Percentiles rank a stretch among this genome's conserved stretches.
These are phyloP conservation scores for Rhyacophila brunnea DNA, from an alignment of 1,140 invertebrate genomes.

Conservation along the genomic window DNA sequence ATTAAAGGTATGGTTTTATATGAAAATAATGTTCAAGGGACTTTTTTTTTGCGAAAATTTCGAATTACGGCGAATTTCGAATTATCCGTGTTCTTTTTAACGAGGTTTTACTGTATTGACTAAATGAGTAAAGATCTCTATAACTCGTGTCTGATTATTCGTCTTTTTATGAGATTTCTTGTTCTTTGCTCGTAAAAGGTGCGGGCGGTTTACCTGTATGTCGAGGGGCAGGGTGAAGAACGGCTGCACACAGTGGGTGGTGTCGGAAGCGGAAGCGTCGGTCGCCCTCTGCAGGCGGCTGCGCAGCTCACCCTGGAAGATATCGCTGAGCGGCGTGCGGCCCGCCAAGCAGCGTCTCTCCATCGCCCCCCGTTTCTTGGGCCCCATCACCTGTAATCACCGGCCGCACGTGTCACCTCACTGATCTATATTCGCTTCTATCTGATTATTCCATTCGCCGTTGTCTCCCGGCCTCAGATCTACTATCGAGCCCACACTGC, in stretches of 20 bases:
- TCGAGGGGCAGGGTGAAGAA: slow-evolving; percentile 93
- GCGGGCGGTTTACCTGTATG: slow-evolving; percentile 90
- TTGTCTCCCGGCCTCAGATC: slow-evolving; percentile 5
- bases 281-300: slow-evolving; percentile 77
- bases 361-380: slow-evolving; percentile 82
- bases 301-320: slow-evolving; percentile 86
- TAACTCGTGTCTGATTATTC: no score
- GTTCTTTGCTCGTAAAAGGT: no score
- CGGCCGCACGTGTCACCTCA: neutral
- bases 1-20: no score
- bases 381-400: slow-evolving; percentile 69
- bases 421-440: no score
- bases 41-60: no score
- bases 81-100: no score
- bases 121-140: no score
- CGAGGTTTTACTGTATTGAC: no score
- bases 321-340: slow-evolving; percentile 86
- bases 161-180: no score
- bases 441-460: no score
- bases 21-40: no score
- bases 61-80: no score
- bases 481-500: slow-evolving; percentile 24
- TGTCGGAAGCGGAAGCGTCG: slow-evolving; percentile 29
- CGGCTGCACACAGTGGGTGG: slow-evolving; percentile 83
- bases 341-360: slow-evolving; percentile 79